These are phyloP conservation scores for Andrena minutula DNA, from an alignment of 2,888 invertebrate species.

Conservation along the genomic window DNA sequence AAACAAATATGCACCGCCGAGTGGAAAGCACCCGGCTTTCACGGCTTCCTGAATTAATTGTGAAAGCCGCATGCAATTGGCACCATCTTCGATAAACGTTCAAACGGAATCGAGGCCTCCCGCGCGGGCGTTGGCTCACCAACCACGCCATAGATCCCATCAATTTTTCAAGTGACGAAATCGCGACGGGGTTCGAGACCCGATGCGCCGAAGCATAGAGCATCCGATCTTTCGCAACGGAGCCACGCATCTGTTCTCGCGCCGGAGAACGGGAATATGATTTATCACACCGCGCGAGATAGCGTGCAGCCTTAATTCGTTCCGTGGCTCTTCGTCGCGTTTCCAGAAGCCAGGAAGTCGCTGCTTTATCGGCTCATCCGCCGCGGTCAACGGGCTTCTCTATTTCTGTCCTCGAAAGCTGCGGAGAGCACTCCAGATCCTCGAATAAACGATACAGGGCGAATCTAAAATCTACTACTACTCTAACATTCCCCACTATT, in stretches of 20 bases:
- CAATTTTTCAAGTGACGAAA: conserved; percentile 26
- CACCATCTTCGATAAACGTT: not conserved
- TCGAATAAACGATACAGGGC: not conserved
- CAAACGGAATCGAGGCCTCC: conserved; percentile 1
- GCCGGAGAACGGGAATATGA: conserved; percentile 50
- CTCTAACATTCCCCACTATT: too few relatives aligned
- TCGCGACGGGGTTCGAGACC: conserved; percentile 14
- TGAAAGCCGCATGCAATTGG: conserved; percentile 56
- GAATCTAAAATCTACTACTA: too few relatives aligned
- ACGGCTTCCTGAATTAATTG: conserved; percentile 41
- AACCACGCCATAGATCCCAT: conserved; percentile 10
- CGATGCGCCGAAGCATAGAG: conserved; percentile 49
- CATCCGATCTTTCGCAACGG: conserved; percentile 66
- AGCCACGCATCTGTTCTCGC: conserved; percentile 54
- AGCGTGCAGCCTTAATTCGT: conserved; percentile 34
- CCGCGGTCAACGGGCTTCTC: not conserved
- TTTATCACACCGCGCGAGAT: conserved; percentile 40
- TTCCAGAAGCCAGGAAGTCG: conserved; percentile 6
- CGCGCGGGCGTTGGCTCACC: not conserved
- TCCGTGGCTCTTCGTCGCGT: conserved; percentile 6
- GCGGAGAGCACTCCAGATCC: not conserved
- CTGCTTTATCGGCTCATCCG: conserved; percentile 2
- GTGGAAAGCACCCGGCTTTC: conserved; percentile 33
- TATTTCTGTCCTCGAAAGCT: not conserved
- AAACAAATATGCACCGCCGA: conserved; percentile 36